Base-by-base conservation (phyloP, 2,113 vertebrate genomes). In the Clarias gariepinus region DNA sequence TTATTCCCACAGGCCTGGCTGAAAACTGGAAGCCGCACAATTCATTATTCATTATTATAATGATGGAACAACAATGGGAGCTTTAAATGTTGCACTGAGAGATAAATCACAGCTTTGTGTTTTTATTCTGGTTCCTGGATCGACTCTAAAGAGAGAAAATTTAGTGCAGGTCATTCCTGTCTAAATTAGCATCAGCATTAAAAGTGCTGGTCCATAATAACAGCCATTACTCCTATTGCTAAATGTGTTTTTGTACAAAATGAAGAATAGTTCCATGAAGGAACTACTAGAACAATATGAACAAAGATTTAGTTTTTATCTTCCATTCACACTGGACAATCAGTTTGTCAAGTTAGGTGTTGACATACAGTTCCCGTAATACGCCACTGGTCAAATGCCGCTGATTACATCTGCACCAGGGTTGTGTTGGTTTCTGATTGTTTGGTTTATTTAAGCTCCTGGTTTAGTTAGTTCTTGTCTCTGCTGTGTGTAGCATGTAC, bases 31-130 rank as follows among this genome's bases (percentile, higher is more conserved):
- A 57, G 28, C 11, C n/a, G 1, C 9, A 57, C 53, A 58, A 36
- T 83, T 81, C 57, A 81, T 81, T 81, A 61, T 81, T 81, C 57
- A 61, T 73, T 64, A 83, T 73, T 60, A 73, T 55, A 84, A 84
- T 25, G 55, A 58, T 73, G 30, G 53, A 84, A 84, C 55, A 84
- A 84, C 52, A 71, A 81, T 81, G 53, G 81, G 47, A 73, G 28
- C 28, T 23, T 71, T 47, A 84, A 58, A 73, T 58, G 41, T 57
- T 60, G 28, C 68, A 41, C 82, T 73, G 36, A 23, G 30, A 53
- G 60, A 11, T 73, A 85, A 85, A 85, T 61, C 58, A 85, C 33
- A 60, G 52, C 57, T 76, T 58, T 41, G 13, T 74, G 53, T 18
- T 73, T n/a, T 60, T 55, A 2, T 21, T 18, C 33, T 21, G 33